Conservation (phyloP, 2,888 invertebrate species). For the Crepidodera aurea region DNA sequence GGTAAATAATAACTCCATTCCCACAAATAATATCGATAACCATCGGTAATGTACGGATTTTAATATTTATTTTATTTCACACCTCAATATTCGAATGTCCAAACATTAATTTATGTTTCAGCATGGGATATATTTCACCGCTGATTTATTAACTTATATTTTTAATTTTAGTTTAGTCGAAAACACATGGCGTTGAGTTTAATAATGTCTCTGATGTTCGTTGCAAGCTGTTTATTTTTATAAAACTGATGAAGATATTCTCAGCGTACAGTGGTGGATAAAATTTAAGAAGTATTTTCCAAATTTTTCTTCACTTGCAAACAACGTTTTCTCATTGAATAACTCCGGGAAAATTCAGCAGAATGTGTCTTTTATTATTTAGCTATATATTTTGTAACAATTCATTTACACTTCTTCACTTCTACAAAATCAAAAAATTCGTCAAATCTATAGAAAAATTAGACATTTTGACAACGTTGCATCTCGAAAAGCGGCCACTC, state of each 20-base stretch:
- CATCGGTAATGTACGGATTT: neutral
- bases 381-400: too few relatives aligned
- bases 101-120: neutral
- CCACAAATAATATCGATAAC: neutral
- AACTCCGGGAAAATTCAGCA: too few relatives aligned
- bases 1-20: neutral
- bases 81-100: neutral
- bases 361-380: too few relatives aligned
- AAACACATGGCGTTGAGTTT: conserved; percentile 4
- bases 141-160: conserved; percentile 3
- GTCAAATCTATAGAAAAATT: too few relatives aligned
- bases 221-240: neutral
- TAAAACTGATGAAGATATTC: too few relatives aligned
- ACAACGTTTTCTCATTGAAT: too few relatives aligned
- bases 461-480: conserved; percentile 1
- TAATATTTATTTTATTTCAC: neutral
- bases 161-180: conserved; percentile 1
- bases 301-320: too few relatives aligned
- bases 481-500: neutral
- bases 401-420: too few relatives aligned
- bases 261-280: too few relatives aligned
- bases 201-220: neutral
- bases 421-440: too few relatives aligned
- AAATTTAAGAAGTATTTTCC: too few relatives aligned
- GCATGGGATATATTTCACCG: neutral